These are phyloP conservation scores for Luidia sarsii DNA, from an alignment of 53 echinoderm and acorn worm genomes.

Conservation along the genomic window DNA sequence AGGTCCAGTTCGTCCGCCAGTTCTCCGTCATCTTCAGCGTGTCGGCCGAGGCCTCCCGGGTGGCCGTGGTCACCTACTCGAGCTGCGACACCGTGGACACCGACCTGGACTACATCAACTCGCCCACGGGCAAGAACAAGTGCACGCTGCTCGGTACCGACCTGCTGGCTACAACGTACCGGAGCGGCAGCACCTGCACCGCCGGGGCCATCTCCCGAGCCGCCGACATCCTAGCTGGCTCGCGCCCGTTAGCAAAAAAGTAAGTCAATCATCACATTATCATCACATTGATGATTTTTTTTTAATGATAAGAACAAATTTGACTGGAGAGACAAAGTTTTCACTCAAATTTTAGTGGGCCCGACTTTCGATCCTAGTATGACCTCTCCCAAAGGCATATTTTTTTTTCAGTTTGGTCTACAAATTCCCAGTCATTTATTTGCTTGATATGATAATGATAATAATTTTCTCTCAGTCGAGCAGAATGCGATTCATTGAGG, in stretches of 20 bases:
- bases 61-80: constrained; percentile 73
- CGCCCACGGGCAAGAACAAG: constrained; percentile 63
- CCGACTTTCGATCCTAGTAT: too few species aligned
- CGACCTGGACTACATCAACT: constrained; percentile 59
- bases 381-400: not conserved
- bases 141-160: constrained; percentile 57
- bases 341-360: too few species aligned
- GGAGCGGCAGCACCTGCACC: constrained; percentile 64
- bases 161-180: constrained; percentile 14
- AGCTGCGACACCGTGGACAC: constrained; percentile 25
- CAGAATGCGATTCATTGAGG: too few species aligned
- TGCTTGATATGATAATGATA: too few species aligned
- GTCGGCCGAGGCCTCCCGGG: constrained; percentile 42
- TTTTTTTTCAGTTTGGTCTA: not conserved
- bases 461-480: too few species aligned
- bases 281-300: too few species aligned
- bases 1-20: constrained; percentile 65
- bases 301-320: too few species aligned
- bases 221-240: not conserved
- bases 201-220: constrained; percentile 37
- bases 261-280: not conserved
- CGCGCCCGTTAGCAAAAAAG: constrained; percentile 20
- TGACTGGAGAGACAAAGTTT: too few species aligned
- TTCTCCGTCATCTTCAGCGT: constrained; percentile 58
- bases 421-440: too few species aligned